A percentile compares a stretch with the other conserved stretches of the same genome.
Evolutionary conservation across 2,113 vertebrate species (phyloP).

Genomic region (Semicossyphus pulcher): DNA sequence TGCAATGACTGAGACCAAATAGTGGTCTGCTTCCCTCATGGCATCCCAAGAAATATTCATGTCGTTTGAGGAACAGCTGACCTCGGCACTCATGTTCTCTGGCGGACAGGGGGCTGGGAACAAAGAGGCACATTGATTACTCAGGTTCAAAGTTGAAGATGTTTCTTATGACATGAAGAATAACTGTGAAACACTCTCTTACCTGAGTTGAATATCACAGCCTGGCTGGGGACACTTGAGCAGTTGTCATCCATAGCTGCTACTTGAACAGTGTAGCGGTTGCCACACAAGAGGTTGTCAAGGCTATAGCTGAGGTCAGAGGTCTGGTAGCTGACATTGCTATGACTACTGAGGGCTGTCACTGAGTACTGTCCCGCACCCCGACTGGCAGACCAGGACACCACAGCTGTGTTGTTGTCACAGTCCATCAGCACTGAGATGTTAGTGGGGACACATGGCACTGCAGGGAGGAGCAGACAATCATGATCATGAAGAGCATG

Average conservation of each 20-base stretch:
- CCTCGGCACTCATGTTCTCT: conserved; percentile 52
- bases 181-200: no score
- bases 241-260: conserved; percentile 64
- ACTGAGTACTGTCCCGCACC: conserved; percentile 67
- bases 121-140: neutral
- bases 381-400: conserved; percentile 73
- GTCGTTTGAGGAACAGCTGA: conserved; percentile 64
- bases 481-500: no score
- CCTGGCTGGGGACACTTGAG: conserved; percentile 67
- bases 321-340: conserved; percentile 62
- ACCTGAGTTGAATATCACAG: conserved; percentile 71
- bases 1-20: conserved; percentile 46
- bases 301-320: conserved; percentile 60
- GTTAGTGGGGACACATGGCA: conserved; percentile 71
- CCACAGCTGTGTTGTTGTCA: conserved; percentile 57
- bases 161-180: no score
- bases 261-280: conserved; percentile 64
- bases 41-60: conserved; percentile 71
- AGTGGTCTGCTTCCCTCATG: conserved; percentile 52
- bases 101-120: conserved; percentile 74
- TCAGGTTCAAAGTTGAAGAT: neutral
- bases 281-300: conserved; percentile 62
- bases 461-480: conserved; percentile 46
- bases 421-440: conserved; percentile 67
- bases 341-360: conserved; percentile 42